A percentile compares a stretch with the other conserved stretches of the same genome.
Evolutionary conservation across 2,888 invertebrate genomes (phyloP).

Genomic region (Drepanosiphum platanoidis): DNA sequence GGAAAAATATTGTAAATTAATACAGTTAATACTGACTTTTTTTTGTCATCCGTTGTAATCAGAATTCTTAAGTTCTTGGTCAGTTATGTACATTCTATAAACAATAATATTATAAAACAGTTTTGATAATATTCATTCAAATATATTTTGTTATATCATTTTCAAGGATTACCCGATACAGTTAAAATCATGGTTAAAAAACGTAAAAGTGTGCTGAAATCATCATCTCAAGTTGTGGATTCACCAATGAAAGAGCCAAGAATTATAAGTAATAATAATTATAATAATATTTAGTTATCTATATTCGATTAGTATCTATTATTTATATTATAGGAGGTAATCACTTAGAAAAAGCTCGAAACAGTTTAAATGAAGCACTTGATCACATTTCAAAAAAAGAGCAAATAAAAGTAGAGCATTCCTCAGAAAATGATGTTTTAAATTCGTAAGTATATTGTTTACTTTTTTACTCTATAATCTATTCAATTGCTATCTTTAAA

Average conservation of each 20-base stretch:
- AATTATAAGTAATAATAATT: constrained; percentile 47
- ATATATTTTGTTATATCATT: not conserved
- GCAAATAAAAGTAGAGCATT: constrained; percentile 29
- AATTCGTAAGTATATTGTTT: constrained; percentile 31
- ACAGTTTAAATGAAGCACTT: constrained; percentile 56
- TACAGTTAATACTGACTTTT: no score
- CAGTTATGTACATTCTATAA: no score
- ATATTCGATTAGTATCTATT: not conserved
- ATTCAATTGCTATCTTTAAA: no score
- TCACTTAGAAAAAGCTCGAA: constrained; percentile 57
- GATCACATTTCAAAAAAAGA: constrained; percentile 50
- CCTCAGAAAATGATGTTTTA: constrained; percentile 34
- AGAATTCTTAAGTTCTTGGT: no score
- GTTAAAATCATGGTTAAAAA: constrained; percentile 52
- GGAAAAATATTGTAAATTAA: no score
- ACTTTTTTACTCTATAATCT: not conserved
- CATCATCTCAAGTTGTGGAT: constrained; percentile 51
- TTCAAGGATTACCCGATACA: not conserved
- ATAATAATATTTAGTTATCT: not conserved
- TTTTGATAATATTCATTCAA: not conserved
- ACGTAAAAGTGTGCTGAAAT: constrained; percentile 53
- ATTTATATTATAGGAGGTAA: constrained; percentile 45
- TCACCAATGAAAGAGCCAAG: constrained; percentile 59
- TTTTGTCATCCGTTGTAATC: no score
- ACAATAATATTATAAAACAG: not conserved